A percentile compares a stretch with the other conserved stretches of the same genome.
These are phyloP conservation scores for Leptinotarsa texana DNA, from an alignment of 1,140 invertebrate genomes.

Conservation along the genomic window DNA sequence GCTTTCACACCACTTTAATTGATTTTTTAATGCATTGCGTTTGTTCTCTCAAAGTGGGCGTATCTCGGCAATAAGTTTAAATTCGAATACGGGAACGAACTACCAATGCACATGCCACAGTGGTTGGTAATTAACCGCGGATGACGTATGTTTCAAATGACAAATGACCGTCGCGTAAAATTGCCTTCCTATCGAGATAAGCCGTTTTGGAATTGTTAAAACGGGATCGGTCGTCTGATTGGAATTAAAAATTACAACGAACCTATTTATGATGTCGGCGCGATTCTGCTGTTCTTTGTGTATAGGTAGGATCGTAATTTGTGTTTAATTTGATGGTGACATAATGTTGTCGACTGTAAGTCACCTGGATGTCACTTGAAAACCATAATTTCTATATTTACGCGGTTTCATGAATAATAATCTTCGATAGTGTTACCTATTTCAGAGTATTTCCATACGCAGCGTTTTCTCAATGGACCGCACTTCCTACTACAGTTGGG, in stretches of 20 bases:
- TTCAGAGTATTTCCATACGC: background rate
- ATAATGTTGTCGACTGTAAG: background rate
- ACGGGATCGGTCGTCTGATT: background rate
- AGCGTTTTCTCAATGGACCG: too few species aligned
- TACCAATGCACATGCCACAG: background rate
- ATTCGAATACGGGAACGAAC: background rate
- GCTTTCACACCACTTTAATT: constrained; percentile 16
- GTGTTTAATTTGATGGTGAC: background rate
- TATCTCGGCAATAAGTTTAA: constrained; percentile 13
- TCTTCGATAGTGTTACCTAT: background rate
- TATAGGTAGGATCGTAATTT: background rate
- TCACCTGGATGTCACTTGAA: background rate
- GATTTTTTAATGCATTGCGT: constrained; percentile 14
- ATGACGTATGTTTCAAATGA: constrained; percentile 11
- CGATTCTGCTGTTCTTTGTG: background rate
- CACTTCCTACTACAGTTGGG: too few species aligned
- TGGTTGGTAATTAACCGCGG: constrained; percentile 3
- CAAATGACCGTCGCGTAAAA: constrained; percentile 12
- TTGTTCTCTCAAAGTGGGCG: constrained; percentile 1
- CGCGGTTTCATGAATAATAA: background rate
- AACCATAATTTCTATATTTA: background rate
- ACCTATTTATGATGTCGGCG: background rate
- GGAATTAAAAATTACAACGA: background rate
- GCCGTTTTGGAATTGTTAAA: background rate
- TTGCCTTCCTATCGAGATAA: background rate